A percentile compares a stretch with the other conserved stretches of the same genome.
These are phyloP conservation scores for Pseudobourletiella spinata DNA, from an alignment of 1,140 invertebrate genomes.

Conservation along the genomic window DNA sequence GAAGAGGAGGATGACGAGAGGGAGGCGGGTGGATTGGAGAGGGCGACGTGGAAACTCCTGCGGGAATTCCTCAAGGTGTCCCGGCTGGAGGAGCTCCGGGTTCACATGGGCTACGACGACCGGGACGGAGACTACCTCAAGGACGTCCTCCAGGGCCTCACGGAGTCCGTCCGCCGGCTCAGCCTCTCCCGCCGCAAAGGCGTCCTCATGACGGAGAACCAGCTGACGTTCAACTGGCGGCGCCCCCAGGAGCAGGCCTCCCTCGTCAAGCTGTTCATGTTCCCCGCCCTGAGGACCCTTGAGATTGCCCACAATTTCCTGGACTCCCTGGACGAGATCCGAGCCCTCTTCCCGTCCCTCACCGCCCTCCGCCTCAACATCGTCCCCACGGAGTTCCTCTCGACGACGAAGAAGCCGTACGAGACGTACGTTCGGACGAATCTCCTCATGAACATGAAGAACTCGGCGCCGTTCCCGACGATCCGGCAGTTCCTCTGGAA, in stretches of 20 bases:
- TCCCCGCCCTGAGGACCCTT: neutral
- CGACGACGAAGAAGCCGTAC: neutral
- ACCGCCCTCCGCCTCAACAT: neutral
- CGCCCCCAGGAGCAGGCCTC: neutral
- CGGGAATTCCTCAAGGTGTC: no score
- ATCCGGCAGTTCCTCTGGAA: neutral
- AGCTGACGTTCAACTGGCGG: neutral
- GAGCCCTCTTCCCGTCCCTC: neutral
- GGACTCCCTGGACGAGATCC: neutral
- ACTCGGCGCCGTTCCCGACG: neutral
- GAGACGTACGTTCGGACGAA: neutral
- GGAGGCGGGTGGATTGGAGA: no score
- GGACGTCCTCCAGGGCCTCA: neutral
- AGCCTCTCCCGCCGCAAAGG: neutral
- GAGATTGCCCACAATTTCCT: neutral
- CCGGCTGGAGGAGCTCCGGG: no score
- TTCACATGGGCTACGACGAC: no score
- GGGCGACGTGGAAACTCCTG: no score
- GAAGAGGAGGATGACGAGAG: no score
- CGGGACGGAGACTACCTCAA: no score
- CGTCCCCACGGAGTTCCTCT: neutral
- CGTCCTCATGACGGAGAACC: neutral
- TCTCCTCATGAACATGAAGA: neutral
- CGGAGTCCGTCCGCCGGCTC: neutral
- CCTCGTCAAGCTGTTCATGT: neutral